These are phyloP conservation scores for Strigamia maritima DNA, from an alignment of 2,888 invertebrate genomes.

Conservation along the genomic window DNA sequence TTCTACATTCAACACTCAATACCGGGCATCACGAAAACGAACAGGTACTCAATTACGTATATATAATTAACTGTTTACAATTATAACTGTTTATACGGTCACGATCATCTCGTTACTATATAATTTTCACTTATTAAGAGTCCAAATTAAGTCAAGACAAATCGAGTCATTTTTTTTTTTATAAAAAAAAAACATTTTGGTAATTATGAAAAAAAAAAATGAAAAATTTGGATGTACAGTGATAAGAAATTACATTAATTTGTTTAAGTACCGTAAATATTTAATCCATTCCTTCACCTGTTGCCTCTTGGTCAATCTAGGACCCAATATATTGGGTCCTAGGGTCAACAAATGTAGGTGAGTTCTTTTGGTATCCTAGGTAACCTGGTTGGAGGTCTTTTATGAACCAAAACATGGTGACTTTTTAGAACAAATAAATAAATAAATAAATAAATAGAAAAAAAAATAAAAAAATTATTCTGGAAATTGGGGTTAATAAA, in stretches of 20 bases:
- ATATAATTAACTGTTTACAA: neutral
- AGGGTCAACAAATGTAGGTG: neutral
- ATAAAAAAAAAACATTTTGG: too few relatives aligned
- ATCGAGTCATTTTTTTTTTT: too few relatives aligned
- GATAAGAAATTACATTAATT: too few relatives aligned
- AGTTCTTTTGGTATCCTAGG: too few relatives aligned
- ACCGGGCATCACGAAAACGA: neutral
- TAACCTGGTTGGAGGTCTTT: neutral
- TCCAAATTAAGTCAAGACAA: too few relatives aligned
- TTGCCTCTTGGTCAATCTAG: neutral
- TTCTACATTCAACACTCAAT: neutral
- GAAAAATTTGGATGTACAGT: too few relatives aligned
- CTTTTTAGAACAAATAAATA: neutral
- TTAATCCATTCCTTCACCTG: neutral
- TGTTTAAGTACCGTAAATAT: neutral
- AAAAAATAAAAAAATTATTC: neutral
- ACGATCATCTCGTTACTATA: neutral
- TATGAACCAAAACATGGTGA: neutral
- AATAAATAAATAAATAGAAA: neutral
- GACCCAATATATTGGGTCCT: too few relatives aligned
- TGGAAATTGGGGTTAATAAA: neutral
- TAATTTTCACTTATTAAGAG: too few relatives aligned
- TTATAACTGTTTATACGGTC: neutral
- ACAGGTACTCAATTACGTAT: neutral
- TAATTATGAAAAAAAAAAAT: too few relatives aligned